Evolutionary conservation across 2,113 vertebrate species (phyloP), one percentile per base, ranked within the genome.

Genomic region (Motacilla tschutschensis): DNA sequence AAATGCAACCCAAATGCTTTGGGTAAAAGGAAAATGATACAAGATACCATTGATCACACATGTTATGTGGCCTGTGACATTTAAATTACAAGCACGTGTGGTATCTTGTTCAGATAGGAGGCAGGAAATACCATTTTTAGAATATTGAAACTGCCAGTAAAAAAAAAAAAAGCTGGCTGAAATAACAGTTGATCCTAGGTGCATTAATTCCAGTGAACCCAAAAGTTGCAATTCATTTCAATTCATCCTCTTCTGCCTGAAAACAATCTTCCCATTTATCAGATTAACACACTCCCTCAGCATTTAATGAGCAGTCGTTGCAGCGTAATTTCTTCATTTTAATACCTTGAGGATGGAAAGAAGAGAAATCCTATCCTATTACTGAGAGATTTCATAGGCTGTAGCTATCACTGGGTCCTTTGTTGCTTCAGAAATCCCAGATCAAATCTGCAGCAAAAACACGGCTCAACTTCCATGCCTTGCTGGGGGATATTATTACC

Each of bases 121-220:
- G 88, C 93, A 95, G 95, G 96, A 97, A 97, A 97, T 92, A 59
- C 88, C 92, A 79, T 82, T 91, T 92, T 72, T 66, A 86, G 77
- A 93, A 90, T 44, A 83, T 0, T 75, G 89, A 94, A 81, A 83
- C 46, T 55, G 60, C 64, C 81, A 82, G 58, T 64, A 48, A 81
- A 81, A 83, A 48, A 80, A 83, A 33, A 53, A 43, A 53, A 43
- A 29, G 19, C 25, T 29, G 48, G 78, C 75, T 83, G 80, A 50
- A 87, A 67, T 55, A 85, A 36, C 54, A 33, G 55, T 70, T 54
- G 46, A 57, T 79, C 60, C 76, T 55, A 65, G 77, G 29, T 19
- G 24, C 69, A 62, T 41, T 38, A 31, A 35, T 63, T 57, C n/a
- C 65, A 58, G 19, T 6, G 17, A 73, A 51, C 59, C 40, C 51